Conservation (phyloP, 2,888 invertebrate species). For the Troides aeacus region DNA sequence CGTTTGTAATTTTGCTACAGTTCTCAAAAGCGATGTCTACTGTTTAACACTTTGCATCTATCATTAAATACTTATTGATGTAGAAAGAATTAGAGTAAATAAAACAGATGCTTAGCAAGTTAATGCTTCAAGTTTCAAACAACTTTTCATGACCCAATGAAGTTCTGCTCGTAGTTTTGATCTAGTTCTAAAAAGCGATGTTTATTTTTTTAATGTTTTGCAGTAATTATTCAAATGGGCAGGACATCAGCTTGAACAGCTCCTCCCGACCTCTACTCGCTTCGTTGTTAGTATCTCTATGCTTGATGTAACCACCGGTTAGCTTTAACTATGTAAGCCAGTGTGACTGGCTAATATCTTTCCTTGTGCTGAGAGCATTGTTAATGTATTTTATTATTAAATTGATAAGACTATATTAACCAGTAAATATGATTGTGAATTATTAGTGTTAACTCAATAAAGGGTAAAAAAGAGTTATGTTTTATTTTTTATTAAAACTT, state of each 20-base stretch:
- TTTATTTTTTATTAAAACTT: slow-evolving; percentile 10
- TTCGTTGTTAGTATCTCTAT: neutral
- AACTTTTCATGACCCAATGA: neutral
- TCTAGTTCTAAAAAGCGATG: neutral
- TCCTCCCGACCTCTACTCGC: neutral
- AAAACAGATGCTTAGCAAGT: neutral
- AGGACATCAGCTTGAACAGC: neutral
- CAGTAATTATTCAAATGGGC: neutral
- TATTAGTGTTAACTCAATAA: slow-evolving; percentile 20
- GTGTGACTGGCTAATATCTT: slow-evolving; percentile 23
- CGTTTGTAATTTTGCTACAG: neutral
- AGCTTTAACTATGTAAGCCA: slow-evolving; percentile 24
- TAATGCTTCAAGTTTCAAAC: no score
- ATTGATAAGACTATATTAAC: slow-evolving; percentile 13
- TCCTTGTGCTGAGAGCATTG: slow-evolving; percentile 23
- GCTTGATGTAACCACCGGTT: slow-evolving; percentile 20
- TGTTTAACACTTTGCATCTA: neutral
- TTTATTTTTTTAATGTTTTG: neutral
- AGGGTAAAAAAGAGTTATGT: neutral
- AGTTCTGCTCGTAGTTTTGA: neutral
- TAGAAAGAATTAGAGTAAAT: neutral
- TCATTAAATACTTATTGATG: neutral
- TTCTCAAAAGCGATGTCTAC: neutral
- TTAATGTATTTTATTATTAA: slow-evolving; percentile 17
- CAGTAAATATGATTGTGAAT: slow-evolving; percentile 7